phyloP scores from a whole-genome alignment of 2,888 invertebrate genomes.

The Trachelus troglodyta region DNA sequence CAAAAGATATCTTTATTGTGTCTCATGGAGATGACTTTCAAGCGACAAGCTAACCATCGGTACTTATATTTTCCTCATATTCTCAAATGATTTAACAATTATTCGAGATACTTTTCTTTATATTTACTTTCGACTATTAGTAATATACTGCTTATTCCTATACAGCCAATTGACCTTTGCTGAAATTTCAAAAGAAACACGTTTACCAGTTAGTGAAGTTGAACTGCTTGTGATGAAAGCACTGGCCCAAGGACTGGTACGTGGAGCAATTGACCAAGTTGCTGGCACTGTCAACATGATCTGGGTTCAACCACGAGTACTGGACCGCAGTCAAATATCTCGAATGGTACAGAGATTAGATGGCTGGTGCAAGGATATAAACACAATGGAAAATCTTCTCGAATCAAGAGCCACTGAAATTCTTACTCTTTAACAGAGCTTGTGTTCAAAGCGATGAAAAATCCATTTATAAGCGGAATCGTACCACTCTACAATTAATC shows the following conservation, averaged over 20 bases:
- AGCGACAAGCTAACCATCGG: conserved; percentile 87
- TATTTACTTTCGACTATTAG: conserved; percentile 1
- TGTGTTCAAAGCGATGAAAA: conserved; percentile 8
- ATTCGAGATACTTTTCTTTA: conserved; percentile 1
- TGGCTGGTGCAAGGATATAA: conserved; percentile 80
- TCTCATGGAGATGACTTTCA: conserved; percentile 99
- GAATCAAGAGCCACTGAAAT: conserved; percentile 84
- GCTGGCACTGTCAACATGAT: conserved; percentile 79
- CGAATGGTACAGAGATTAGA: conserved; percentile 79
- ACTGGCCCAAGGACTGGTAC: conserved; percentile 90
- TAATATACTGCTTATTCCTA: neutral
- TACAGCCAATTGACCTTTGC: conserved; percentile 83
- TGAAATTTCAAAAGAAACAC: conserved; percentile 89
- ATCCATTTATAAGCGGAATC: neutral
- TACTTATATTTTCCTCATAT: conserved; percentile 26
- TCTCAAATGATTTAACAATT: conserved; percentile 4
- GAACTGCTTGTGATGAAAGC: conserved; percentile 99
- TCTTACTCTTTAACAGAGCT: conserved; percentile 71
- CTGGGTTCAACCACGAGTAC: conserved; percentile 88
- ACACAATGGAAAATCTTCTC: conserved; percentile 77
- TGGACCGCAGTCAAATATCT: conserved; percentile 76
- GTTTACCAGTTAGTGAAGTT: conserved; percentile 86
- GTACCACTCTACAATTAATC: neutral
- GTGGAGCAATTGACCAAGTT: conserved; percentile 96
- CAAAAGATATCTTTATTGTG: conserved; percentile 96